Percentiles rank a stretch among this genome's conserved stretches.
phyloP scores from a whole-genome alignment of 2,888 invertebrate genomes.

The Blastobasis adustella region DNA sequence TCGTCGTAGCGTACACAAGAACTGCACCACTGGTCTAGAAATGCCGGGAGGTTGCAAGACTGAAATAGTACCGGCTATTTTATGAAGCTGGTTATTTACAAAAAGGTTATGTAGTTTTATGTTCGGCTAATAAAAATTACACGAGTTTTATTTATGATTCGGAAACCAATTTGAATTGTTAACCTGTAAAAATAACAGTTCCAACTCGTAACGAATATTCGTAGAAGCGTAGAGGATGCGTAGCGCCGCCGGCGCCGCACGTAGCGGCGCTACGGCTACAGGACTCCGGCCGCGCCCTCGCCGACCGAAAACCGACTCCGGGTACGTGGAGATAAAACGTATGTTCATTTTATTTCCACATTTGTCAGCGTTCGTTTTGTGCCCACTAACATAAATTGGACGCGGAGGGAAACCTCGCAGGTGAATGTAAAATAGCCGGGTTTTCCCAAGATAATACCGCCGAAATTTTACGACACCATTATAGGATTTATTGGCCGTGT shows the following conservation, averaged over 20 bases:
- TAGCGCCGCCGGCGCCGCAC: no score
- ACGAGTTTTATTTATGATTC: no score
- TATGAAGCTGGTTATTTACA: no score
- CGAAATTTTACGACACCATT: conserved; percentile 73
- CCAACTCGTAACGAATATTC: no score
- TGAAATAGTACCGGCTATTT: no score
- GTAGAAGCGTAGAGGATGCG: no score
- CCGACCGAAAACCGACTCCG: conserved; percentile 53
- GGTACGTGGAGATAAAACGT: conserved; percentile 68
- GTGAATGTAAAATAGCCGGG: conserved; percentile 73
- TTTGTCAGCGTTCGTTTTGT: conserved; percentile 75
- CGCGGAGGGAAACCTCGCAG: conserved; percentile 71
- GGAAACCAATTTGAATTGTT: no score
- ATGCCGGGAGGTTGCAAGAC: conserved; percentile 26
- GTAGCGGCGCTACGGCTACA: no score
- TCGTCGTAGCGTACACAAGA: conserved; percentile 52
- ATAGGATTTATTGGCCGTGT: conserved; percentile 69
- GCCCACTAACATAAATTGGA: conserved; percentile 75
- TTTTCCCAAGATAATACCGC: conserved; percentile 71
- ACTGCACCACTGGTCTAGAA: conserved; percentile 48
- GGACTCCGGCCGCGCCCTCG: conserved; percentile 9
- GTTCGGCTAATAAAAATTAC: no score
- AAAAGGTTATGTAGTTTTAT: no score
- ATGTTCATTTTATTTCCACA: conserved; percentile 74
- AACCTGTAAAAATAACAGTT: no score